Evolutionary conservation across 92 coral and sea anemone genomes (phyloP).

Genomic region (Siderastrea siderea): DNA sequence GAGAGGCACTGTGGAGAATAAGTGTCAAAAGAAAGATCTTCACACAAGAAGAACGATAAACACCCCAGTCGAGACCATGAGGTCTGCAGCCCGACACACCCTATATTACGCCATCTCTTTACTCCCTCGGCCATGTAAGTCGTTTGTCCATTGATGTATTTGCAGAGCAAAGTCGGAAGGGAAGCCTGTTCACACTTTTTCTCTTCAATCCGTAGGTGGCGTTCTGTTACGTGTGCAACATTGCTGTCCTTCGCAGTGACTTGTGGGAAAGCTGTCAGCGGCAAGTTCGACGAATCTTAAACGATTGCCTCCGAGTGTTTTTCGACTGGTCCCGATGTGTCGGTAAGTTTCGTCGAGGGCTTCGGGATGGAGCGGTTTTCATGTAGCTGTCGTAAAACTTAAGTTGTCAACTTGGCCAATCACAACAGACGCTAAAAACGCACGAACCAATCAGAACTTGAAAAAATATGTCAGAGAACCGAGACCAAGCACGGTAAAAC

Average conservation of each 20-base stretch:
- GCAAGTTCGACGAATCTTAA: constrained; percentile 87
- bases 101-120: neutral
- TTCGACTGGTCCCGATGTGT: constrained; percentile 91
- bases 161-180: constrained; percentile 91
- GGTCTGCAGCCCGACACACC: too few relatives aligned
- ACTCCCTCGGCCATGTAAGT: neutral
- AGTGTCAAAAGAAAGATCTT: too few relatives aligned
- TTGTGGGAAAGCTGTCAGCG: constrained; percentile 96
- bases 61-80: too few relatives aligned
- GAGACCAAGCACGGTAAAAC: too few relatives aligned
- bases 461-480: too few relatives aligned
- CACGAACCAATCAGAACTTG: too few relatives aligned
- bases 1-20: too few relatives aligned
- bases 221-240: constrained; percentile 85
- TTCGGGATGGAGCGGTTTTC: neutral
- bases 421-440: too few relatives aligned
- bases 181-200: constrained; percentile 91
- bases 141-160: neutral
- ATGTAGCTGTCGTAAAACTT: too few relatives aligned
- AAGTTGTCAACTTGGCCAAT: too few relatives aligned
- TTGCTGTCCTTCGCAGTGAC: constrained; percentile 91
- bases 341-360: constrained; percentile 64
- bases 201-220: constrained; percentile 94
- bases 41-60: too few relatives aligned
- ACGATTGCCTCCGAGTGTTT: constrained; percentile 78